A percentile compares a stretch with the other conserved stretches of the same genome.
Conservation (phyloP, 2,113 vertebrate genomes). For the Stegastes partitus region DNA sequence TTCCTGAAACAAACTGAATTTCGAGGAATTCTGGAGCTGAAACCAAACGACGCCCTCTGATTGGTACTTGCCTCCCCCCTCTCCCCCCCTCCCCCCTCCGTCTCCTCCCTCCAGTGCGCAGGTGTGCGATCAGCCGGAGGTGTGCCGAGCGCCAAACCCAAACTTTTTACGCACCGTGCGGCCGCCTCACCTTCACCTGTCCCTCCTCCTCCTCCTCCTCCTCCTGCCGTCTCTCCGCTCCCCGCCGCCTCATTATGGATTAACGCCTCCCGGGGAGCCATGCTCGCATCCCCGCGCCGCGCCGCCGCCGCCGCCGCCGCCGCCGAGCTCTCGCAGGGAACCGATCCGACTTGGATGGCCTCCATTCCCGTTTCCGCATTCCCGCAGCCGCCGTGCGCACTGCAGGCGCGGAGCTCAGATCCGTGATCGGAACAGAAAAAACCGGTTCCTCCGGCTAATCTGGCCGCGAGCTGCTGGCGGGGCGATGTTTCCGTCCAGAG, state of each 20-base stretch:
- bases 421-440: slow-evolving; percentile 65
- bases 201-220: background rate
- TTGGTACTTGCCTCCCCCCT: too few species aligned
- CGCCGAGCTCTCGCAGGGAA: slow-evolving; percentile 27
- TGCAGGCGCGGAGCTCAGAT: slow-evolving; percentile 49
- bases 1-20: too few species aligned
- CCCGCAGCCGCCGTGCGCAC: slow-evolving; percentile 56
- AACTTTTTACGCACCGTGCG: slow-evolving; percentile 43
- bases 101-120: slow-evolving; percentile 1
- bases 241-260: background rate
- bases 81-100: too few species aligned
- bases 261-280: background rate
- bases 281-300: background rate
- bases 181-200: slow-evolving; percentile 5
- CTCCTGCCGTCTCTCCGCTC: too few species aligned
- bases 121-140: slow-evolving; percentile 42
- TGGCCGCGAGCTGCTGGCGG: slow-evolving; percentile 42
- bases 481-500: slow-evolving; percentile 55
- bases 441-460: slow-evolving; percentile 85
- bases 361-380: slow-evolving; percentile 80
- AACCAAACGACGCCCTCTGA: too few species aligned
- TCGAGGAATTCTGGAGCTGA: too few species aligned
- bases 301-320: background rate
- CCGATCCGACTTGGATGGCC: slow-evolving; percentile 38
- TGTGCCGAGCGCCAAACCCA: slow-evolving; percentile 51